Evolutionary conservation across 2,888 invertebrate genomes (phyloP).

Genomic region (Drosophila vallismaia): DNA sequence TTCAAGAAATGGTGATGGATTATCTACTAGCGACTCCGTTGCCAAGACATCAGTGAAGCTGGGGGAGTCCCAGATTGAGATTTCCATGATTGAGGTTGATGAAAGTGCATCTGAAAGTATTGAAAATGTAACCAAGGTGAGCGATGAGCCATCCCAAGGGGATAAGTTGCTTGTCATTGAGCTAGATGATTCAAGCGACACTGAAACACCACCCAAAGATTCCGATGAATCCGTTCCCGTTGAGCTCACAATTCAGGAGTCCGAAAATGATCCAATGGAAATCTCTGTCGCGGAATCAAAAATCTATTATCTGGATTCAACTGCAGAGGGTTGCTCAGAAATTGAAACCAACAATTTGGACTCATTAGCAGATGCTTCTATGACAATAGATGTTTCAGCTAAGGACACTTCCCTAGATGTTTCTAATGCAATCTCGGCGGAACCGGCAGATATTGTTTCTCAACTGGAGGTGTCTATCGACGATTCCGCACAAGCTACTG

Average conservation of each 20-base stretch:
- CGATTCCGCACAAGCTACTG: too few species aligned
- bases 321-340: not conserved
- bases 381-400: not conserved
- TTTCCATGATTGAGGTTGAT: constrained; percentile 22
- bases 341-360: not conserved
- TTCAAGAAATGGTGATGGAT: not conserved
- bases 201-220: not conserved
- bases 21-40: not conserved
- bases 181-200: constrained; percentile 8
- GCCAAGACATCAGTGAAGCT: not conserved
- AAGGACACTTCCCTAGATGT: not conserved
- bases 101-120: not conserved
- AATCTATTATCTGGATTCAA: not conserved
- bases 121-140: not conserved
- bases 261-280: not conserved
- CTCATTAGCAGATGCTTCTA: not conserved
- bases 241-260: not conserved
- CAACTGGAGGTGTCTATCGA: not conserved
- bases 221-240: not conserved
- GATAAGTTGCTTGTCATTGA: constrained; percentile 3
- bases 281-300: not conserved
- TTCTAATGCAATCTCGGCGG: not conserved
- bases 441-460: not conserved
- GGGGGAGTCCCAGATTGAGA: not conserved
- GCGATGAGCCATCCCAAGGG: not conserved